Evolutionary conservation across 2,113 vertebrate genomes (phyloP), one percentile per base, ranked within the genome.

Genomic region (Kryptolebias marmoratus): DNA sequence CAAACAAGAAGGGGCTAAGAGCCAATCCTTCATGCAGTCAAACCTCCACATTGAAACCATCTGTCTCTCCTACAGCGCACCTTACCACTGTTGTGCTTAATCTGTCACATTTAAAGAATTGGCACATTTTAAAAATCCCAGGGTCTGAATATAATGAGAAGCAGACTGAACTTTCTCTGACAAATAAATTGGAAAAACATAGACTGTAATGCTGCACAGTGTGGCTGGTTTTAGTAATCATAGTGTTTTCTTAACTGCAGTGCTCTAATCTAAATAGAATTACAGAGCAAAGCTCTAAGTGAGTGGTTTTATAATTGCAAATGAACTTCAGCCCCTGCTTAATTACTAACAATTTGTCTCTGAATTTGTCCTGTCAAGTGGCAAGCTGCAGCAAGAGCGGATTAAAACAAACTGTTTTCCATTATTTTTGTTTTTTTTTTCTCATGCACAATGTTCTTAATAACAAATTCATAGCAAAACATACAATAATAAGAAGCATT

Each of bases 291-390:
- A 79, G 79, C 89, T 93, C 80, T 87, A 45, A 90, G 90, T 92
- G 75, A 91, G 85, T 90, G 85, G 85, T 85, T 90, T 75, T 91
- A 86, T 91, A 93, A 93, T 94, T 94, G 94, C 92, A 90, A 89
- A 87, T 86, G 84, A 89, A 89, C 85, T 80, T 68, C 77, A 90
- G 84, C 90, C 87, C 86, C 91, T 22, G 84, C 90, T 85, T 93
- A 90, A 94, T 93, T 92, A 88, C 84, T 0, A 5, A 90, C 91
- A 89, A 91, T 93, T 91, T 93, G 91, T 76, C 68, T 78, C 58
- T 74, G 92, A 75, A 86, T 86, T 87, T 91, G 86, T 93, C 95
- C 22, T 22, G 93, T 95, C 93, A 88, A 89, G 73, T 86, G 85
- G 85, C 87, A 93, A 89, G 18, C 49, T 14, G 22, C 22, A 28